Evolutionary conservation across 2,113 vertebrate genomes (phyloP).

Genomic region (Embiotoca jacksoni): DNA sequence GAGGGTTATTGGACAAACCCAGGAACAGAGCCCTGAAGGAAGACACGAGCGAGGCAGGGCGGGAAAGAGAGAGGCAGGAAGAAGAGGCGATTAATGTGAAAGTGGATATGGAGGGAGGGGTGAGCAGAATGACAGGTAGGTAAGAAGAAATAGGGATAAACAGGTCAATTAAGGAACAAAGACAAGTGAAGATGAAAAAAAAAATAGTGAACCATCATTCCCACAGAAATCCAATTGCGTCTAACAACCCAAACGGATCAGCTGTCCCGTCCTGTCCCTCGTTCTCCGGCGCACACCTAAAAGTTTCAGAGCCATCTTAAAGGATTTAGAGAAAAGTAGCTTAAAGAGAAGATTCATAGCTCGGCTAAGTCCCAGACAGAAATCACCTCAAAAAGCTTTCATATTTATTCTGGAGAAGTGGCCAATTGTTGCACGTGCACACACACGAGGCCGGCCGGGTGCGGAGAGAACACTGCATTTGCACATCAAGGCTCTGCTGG

Average conservation of each 20-base stretch:
- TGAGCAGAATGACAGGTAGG: conserved; percentile 13
- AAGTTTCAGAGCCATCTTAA: conserved; percentile 64
- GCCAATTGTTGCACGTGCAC: conserved; percentile 29
- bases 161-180: conserved; percentile 28
- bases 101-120: neutral
- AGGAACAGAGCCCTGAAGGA: conserved; percentile 88
- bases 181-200: conserved; percentile 1
- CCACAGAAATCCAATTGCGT: conserved; percentile 44
- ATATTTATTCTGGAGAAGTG: conserved; percentile 33
- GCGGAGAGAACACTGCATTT: conserved; percentile 16
- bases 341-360: conserved; percentile 57
- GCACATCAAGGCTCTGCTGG: conserved; percentile 55
- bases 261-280: neutral
- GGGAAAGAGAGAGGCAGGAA: neutral
- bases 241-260: conserved; percentile 43
- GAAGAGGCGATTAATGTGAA: neutral
- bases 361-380: conserved; percentile 25
- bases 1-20: conserved; percentile 91
- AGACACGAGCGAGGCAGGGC: conserved; percentile 38
- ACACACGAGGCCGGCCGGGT: conserved; percentile 16
- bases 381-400: conserved; percentile 40
- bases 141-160: conserved; percentile 23
- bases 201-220: conserved; percentile 16
- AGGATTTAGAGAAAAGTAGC: conserved; percentile 72
- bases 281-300: conserved; percentile 45